phyloP scores from a whole-genome alignment of 2,888 invertebrate species.

The Tipula confusa region DNA sequence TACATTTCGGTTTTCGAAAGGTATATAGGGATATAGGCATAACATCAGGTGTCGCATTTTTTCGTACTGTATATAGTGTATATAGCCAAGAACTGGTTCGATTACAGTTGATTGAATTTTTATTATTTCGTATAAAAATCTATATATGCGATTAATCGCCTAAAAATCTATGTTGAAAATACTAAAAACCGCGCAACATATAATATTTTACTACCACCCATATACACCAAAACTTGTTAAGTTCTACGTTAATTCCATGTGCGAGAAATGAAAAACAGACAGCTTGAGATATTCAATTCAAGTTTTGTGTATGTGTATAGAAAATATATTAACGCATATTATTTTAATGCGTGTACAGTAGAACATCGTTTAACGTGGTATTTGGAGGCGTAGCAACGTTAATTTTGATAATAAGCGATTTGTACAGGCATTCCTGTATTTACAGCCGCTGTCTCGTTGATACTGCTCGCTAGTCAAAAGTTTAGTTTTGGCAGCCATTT shows the following conservation, averaged over 20 bases:
- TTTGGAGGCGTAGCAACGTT: no score
- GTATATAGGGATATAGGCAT: not conserved
- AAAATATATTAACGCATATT: not conserved
- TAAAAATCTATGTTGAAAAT: not conserved
- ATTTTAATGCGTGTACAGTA: not conserved
- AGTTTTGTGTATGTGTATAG: not conserved
- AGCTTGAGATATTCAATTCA: not conserved
- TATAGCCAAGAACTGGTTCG: not conserved
- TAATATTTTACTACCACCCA: not conserved
- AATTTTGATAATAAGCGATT: no score
- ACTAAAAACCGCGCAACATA: not conserved
- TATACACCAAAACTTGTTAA: not conserved
- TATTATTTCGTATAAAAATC: not conserved
- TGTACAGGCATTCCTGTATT: no score
- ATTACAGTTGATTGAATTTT: constrained; percentile 16
- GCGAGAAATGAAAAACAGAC: not conserved
- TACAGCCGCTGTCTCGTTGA: no score
- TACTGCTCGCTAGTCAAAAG: no score
- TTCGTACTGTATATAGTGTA: not conserved
- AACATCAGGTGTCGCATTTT: not conserved
- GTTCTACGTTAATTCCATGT: not conserved
- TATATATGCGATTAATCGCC: not conserved
- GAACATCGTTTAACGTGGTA: not conserved
- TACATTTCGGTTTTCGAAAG: not conserved
- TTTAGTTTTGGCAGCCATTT: no score